A percentile compares a stretch with the other conserved stretches of the same genome.
These are phyloP conservation scores for Fukomys damarensis DNA, from an alignment of 2,113 vertebrate genomes.

Conservation along the genomic window DNA sequence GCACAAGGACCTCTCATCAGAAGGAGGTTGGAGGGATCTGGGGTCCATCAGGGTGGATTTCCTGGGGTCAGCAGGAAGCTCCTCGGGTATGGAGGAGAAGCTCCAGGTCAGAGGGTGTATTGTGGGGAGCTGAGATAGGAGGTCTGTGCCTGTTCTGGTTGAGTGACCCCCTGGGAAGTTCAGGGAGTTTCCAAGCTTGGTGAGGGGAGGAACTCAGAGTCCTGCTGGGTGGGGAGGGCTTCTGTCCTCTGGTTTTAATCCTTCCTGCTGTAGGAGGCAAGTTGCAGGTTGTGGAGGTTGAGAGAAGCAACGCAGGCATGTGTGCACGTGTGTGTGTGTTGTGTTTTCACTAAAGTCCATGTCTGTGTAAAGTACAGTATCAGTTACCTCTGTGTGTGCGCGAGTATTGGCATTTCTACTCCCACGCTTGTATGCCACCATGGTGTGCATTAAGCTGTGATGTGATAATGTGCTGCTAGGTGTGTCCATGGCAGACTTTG, in stretches of 20 bases:
- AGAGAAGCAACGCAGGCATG: background rate
- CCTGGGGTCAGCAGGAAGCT: background rate
- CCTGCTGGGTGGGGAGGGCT: conserved; percentile 35
- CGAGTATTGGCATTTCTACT: background rate
- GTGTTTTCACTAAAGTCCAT: background rate
- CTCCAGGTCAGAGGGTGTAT: background rate
- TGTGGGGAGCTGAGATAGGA: conserved; percentile 6
- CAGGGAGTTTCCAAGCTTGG: conserved; percentile 82
- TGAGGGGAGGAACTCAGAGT: conserved; percentile 37
- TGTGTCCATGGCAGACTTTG: background rate
- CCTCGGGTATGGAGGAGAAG: background rate
- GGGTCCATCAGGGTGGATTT: background rate
- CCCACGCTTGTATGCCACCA: background rate
- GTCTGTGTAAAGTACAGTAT: background rate
- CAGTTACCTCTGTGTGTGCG: background rate
- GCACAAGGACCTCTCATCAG: background rate
- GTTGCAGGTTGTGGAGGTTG: background rate
- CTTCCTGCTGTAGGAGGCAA: background rate
- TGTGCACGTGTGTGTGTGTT: background rate
- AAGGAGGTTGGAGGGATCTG: background rate
- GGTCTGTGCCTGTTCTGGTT: conserved; percentile 74
- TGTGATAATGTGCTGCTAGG: background rate
- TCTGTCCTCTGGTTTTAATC: conserved; percentile 13
- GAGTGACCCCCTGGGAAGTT: conserved; percentile 77
- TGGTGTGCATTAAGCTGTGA: background rate